Base-by-base conservation (phyloP, 2,797 vertebrate species). In the Acanthurus lineatus region DNA sequence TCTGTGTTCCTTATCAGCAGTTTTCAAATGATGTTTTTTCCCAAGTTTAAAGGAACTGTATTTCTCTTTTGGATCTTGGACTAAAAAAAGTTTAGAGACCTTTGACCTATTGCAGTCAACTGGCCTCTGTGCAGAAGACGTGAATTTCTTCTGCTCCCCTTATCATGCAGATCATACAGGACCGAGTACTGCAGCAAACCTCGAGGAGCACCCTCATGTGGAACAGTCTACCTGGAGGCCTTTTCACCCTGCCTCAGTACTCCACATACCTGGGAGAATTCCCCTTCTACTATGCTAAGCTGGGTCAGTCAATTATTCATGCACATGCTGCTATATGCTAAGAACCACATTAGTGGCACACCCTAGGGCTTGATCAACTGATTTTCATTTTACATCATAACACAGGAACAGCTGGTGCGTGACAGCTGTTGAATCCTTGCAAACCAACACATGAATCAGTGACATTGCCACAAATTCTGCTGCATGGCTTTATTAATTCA, bases 151-250 rank as follows among this genome's bases (percentile, higher is more conserved):
- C 19, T 3, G 1, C n/a, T 56, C 20, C 5, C 14, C 9, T 63
- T 0, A 85, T 20, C 51, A 0, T 63, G 5, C 92, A 99, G 98
- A 99, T 99, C 94, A 99, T 99, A 96, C 97, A 99, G 95, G 98
- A 99, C 93, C 96, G 98, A 88, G 97, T 99, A 80, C 95, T 98
- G 94, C 96, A 95, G 94, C 96, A 98, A 92, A 95, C 96, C 90
- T 97, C 97, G 77, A 97, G 97, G 88, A 99, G 97, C 92, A 97
- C 92, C 91, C 96, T 98, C 93, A 98, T 99, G 96, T 99, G 98
- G 98, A 99, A 99, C 95, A 97, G 96, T 89, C 96, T 97, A 90
- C 98, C 98, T n/a, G 98, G 98, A 87, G 98, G 97, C 69, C 96
- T 99, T 90, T 99, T 98, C 93, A 95, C 97, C 85, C 92, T 98